Evolutionary conservation across 2,888 invertebrate species (phyloP).

Genomic region (Rotaria magnacalcarata): DNA sequence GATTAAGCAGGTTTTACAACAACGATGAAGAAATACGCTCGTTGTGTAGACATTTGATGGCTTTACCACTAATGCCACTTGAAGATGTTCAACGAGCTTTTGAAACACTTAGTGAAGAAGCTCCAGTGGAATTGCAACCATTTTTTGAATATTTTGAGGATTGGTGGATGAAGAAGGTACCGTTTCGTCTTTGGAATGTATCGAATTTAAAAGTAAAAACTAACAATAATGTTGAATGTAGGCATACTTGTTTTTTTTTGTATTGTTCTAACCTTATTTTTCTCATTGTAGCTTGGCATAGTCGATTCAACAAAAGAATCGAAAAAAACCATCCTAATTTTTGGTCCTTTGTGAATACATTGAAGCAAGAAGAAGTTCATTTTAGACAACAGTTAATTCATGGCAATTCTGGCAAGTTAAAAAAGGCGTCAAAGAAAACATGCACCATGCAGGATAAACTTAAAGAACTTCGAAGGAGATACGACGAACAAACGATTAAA

Average conservation of each 20-base stretch:
- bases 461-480: too few relatives aligned
- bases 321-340: slow-evolving; percentile 11
- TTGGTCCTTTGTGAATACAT: background rate
- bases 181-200: slow-evolving; percentile 10
- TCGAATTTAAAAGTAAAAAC: background rate
- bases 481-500: too few relatives aligned
- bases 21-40: background rate
- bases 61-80: background rate
- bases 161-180: slow-evolving; percentile 5
- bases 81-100: background rate
- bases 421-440: too few relatives aligned
- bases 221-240: background rate
- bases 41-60: background rate
- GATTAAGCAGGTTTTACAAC: slow-evolving; percentile 4
- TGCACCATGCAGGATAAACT: too few relatives aligned
- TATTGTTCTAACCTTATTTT: background rate
- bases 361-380: background rate
- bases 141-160: background rate
- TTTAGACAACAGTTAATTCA: too few relatives aligned
- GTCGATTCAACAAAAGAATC: slow-evolving; percentile 20
- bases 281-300: background rate
- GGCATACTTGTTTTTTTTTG: background rate
- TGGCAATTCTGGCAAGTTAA: too few relatives aligned
- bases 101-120: background rate
- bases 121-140: background rate